Base-by-base conservation (phyloP, 2,888 invertebrate species). In the Aproaerema taeniolella region DNA sequence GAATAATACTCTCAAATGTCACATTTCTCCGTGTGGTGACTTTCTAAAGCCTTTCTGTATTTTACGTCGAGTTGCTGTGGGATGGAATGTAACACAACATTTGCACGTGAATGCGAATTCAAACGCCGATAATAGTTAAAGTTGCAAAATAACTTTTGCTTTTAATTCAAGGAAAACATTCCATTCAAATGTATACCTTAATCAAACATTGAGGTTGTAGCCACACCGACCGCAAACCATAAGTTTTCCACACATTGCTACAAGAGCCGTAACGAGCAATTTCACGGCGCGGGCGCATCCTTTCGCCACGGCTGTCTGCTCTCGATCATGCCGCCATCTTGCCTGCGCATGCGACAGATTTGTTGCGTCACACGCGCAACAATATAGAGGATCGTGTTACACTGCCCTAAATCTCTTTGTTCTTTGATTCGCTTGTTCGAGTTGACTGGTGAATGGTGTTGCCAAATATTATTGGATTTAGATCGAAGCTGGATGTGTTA, bases 231-330 rank as follows among this genome's bases (percentile, higher is more conserved):
- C 52, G 48, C 48, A 52, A 36, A 46, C 33, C 39, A 29, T 43
- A 40, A 43, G 37, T 38, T 30, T 43, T 34, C 36, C 42, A 40
- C 35, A 44, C 41, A 38, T 41, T 28, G 39, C 16, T 49, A 63
- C 60, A 61, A 62, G 58, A 60, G 61, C 57, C 62, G 67, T 76
- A 78, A 75, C 75, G 69, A 72, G 68, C 66, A 72, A 81, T 85
- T 83, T 77, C 79, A 79, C 75, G 74, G 70, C 62, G 62, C 73
- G 47, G 55, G 80, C 77, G 77, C 83, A 81, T 85, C 82, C 78
- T 82, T 85, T 83, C 80, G 79, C 69, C 68, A 80, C 70, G 79
- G 75, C 67, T 76, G 79, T 79, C 70, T 63, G 59, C 67, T 57
- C 69, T 73, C 70, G 71, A 75, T 76, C 76, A 71, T 64, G 55